Percentiles rank a stretch among this genome's conserved stretches.
Conservation (phyloP, 2,113 vertebrate species). For the Madoqua kirkii region DNA sequence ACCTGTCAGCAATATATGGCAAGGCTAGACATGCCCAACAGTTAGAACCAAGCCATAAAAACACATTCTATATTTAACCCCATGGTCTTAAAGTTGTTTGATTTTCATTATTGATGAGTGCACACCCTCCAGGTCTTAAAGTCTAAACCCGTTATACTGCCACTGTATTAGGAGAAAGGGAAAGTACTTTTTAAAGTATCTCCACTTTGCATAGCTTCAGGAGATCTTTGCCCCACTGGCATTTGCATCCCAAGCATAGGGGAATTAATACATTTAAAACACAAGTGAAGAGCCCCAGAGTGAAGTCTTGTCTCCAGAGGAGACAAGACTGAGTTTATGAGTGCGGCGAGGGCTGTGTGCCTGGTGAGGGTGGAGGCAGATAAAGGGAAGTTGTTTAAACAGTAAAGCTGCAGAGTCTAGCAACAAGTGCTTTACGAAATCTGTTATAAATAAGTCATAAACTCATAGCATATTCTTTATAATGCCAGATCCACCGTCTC, state of each 20-base stretch:
- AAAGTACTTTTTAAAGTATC: background rate
- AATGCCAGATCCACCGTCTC: background rate
- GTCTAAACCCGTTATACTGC: background rate
- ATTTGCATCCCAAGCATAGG: background rate
- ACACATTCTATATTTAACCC: background rate
- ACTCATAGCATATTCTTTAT: background rate
- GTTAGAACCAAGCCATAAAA: background rate
- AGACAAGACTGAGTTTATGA: background rate
- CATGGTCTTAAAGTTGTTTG: background rate
- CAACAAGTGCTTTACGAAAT: background rate
- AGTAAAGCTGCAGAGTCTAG: background rate
- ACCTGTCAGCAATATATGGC: background rate
- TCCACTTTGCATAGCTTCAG: background rate
- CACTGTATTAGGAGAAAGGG: background rate
- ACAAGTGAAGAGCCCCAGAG: background rate
- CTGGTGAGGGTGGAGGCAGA: background rate
- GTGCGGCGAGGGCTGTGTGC: background rate
- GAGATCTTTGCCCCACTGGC: background rate
- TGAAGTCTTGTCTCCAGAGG: background rate
- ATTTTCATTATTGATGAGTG: constrained; percentile 18
- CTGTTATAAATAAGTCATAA: constrained; percentile 16
- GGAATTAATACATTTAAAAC: background rate
- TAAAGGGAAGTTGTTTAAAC: background rate
- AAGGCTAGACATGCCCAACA: background rate
- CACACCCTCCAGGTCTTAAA: background rate